phyloP scores from a whole-genome alignment of 2,888 invertebrate species.

The Dynastes hyllus region DNA sequence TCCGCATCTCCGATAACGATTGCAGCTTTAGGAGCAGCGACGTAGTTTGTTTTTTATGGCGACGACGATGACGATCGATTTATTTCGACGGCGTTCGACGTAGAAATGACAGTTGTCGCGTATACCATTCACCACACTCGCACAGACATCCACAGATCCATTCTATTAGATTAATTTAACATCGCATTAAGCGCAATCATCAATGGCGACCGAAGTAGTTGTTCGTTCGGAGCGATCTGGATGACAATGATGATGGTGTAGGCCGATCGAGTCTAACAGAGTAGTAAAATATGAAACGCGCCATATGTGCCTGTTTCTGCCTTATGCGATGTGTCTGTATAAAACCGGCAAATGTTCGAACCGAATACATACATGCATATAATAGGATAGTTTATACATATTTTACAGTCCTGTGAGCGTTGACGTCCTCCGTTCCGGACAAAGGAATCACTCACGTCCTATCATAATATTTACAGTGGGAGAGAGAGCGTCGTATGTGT shows the following conservation, averaged over 20 bases:
- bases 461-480: conserved; percentile 58
- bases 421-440: conserved; percentile 43
- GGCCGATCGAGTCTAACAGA: too few relatives aligned
- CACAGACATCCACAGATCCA: not conserved
- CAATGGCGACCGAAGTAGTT: conserved; percentile 53
- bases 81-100: conserved; percentile 20
- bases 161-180: conserved; percentile 57
- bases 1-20: too few relatives aligned
- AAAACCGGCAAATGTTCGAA: not conserved
- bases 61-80: conserved; percentile 26
- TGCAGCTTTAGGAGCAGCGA: too few relatives aligned
- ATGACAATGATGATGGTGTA: too few relatives aligned
- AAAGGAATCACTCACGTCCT: conserved; percentile 58
- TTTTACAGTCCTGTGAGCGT: conserved; percentile 59
- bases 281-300: conserved; percentile 12
- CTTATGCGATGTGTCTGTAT: not conserved
- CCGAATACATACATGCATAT: not conserved
- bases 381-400: conserved; percentile 48
- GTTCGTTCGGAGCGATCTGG: not conserved
- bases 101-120: conserved; percentile 8
- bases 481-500: too few relatives aligned
- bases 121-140: not conserved
- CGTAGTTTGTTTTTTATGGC: not conserved
- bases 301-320: not conserved
- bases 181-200: conserved; percentile 58